A percentile compares a stretch with the other conserved stretches of the same genome.
Conservation (phyloP, 2,888 invertebrate species). For the Allacma fusca region DNA sequence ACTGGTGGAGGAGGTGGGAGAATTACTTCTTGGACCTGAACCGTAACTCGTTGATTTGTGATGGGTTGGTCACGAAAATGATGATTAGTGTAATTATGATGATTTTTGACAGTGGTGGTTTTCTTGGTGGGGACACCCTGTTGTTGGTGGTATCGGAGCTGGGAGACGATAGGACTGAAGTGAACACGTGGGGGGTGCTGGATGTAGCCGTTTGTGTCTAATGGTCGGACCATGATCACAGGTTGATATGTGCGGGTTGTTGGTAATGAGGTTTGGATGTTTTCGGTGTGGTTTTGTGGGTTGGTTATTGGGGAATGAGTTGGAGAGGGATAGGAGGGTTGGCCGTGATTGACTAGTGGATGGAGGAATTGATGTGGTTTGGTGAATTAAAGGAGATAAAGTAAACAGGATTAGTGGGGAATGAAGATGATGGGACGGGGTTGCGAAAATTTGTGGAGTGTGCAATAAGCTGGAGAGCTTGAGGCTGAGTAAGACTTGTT, state of each 20-base stretch:
- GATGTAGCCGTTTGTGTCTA: slow-evolving; percentile 5
- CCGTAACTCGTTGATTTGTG: slow-evolving; percentile 45
- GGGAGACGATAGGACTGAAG: slow-evolving; percentile 80
- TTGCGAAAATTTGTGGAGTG: slow-evolving; percentile 10
- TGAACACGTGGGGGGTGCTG: slow-evolving; percentile 67
- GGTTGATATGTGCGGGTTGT: neutral
- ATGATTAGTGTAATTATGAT: neutral
- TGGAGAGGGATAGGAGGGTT: too few species aligned
- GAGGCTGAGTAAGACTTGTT: slow-evolving; percentile 22
- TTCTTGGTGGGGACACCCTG: slow-evolving; percentile 58
- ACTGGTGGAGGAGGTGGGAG: slow-evolving; percentile 37
- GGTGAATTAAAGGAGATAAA: slow-evolving; percentile 1
- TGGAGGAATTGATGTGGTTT: neutral
- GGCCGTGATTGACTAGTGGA: too few species aligned
- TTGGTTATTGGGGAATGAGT: too few species aligned
- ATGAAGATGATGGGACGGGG: neutral
- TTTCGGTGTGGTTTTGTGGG: too few species aligned
- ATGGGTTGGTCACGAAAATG: neutral
- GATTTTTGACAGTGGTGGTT: slow-evolving; percentile 8
- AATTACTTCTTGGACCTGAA: slow-evolving; percentile 52
- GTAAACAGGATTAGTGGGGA: slow-evolving; percentile 17
- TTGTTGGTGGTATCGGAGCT: slow-evolving; percentile 78
- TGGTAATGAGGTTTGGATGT: neutral
- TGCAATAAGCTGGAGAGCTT: slow-evolving; percentile 7
- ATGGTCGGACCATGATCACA: slow-evolving; percentile 31